Conservation (phyloP, 1,140 invertebrate species). For the Thaumetopoea pityocampa region DNA sequence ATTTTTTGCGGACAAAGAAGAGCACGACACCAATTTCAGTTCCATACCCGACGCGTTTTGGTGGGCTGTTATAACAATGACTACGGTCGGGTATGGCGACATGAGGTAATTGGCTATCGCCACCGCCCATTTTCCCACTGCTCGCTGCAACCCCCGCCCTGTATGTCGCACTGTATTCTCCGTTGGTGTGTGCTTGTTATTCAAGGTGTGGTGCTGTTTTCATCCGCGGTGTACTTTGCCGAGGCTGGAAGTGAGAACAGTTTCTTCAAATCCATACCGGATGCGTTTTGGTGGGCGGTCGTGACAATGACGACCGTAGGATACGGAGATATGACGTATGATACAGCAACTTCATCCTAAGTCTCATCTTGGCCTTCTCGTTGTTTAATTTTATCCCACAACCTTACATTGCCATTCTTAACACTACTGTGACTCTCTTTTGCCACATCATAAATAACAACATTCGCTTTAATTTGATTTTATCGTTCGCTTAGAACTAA, state of each 20-base stretch:
- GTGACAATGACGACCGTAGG: constrained; percentile 99
- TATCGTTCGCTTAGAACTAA: constrained; percentile 59
- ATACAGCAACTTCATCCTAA: constrained; percentile 74
- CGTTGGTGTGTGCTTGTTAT: constrained; percentile 75
- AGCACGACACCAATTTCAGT: constrained; percentile 96
- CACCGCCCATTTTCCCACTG: constrained; percentile 48
- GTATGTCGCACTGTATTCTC: constrained; percentile 69
- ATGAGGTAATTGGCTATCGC: constrained; percentile 87
- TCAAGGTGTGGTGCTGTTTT: constrained; percentile 99
- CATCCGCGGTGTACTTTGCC: constrained; percentile 99
- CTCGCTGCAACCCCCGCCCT: constrained; percentile 60
- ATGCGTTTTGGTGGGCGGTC: constrained; percentile 99
- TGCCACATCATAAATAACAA: constrained; percentile 58
- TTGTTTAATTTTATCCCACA: constrained; percentile 63
- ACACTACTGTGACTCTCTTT: constrained; percentile 59
- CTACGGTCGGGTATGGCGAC: constrained; percentile 98
- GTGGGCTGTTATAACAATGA: constrained; percentile 96
- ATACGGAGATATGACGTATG: constrained; percentile 99
- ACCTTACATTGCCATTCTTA: constrained; percentile 54
- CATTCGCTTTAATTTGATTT: constrained; percentile 60
- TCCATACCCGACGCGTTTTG: constrained; percentile 98
- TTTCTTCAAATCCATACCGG: constrained; percentile 98
- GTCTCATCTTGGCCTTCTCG: constrained; percentile 64
- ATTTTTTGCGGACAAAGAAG: constrained; percentile 98
- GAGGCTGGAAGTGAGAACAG: constrained; percentile 98